Conservation (phyloP, 37 sponge, comb jelly and placozoan genomes). For the Amphimedon queenslandica region DNA sequence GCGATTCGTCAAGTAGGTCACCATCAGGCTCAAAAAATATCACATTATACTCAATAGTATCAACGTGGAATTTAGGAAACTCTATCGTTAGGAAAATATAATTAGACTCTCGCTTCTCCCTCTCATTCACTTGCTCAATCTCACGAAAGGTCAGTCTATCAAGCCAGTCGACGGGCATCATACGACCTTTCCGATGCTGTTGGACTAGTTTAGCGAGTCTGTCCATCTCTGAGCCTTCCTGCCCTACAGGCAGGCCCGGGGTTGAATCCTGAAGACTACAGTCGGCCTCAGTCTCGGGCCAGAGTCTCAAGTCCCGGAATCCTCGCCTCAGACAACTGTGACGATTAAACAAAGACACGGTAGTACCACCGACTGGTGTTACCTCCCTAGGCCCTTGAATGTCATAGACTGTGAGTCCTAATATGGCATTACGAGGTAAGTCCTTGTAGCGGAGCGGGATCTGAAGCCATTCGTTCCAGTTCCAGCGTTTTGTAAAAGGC, state of each 20-base stretch:
- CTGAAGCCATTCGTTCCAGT: constrained; percentile 93
- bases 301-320: constrained; percentile 79
- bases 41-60: constrained; percentile 63
- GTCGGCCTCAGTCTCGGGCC: constrained; percentile 73
- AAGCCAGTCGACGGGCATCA: constrained; percentile 95
- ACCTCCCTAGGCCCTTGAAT: constrained; percentile 54
- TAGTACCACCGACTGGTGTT: constrained; percentile 67
- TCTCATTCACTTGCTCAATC: constrained; percentile 90
- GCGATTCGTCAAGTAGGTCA: constrained; percentile 23
- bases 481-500: constrained; percentile 87
- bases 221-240: constrained; percentile 59
- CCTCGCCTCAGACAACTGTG: constrained; percentile 76
- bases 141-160: constrained; percentile 92
- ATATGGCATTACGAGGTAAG: constrained; percentile 68
- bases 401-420: constrained; percentile 75
- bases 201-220: constrained; percentile 74
- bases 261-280: constrained; percentile 28
- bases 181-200: constrained; percentile 81
- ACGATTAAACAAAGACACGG: constrained; percentile 74
- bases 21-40: constrained; percentile 76
- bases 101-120: constrained; percentile 74
- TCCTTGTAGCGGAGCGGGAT: constrained; percentile 83
- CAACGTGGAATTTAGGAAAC: constrained; percentile 80
- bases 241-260: constrained; percentile 47
- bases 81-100: constrained; percentile 77